Evolutionary conservation across 2,113 vertebrate species (phyloP), one percentile per base, ranked within the genome.

Genomic region (Myocastor coypus): DNA sequence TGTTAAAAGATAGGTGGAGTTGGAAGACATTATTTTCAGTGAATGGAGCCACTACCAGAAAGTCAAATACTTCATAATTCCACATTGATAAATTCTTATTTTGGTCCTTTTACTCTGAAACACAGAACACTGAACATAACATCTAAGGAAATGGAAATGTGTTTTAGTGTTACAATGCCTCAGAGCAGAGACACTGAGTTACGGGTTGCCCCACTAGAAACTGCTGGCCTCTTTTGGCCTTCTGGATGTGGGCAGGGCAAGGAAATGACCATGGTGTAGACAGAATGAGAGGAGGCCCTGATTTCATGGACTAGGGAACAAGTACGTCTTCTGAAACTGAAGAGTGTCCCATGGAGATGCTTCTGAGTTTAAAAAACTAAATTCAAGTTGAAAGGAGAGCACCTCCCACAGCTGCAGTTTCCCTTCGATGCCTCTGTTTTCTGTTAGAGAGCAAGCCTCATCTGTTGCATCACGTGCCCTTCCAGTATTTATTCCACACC

Each of bases 321-420:
- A 26, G 24, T 28, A 3, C 16, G 7, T 77, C 26, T 77, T 46
- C 42, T 32, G 75, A 50, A 46, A 30, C 28, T 19, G 1, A 32
- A 26, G 11, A 8, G 30, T 50, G 0, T 24, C 34, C 50, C 16
- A 11, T 57, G 69, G 66, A 87, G 96, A 96, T 22, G 0, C 2
- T 95, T 87, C 26, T 71, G 68, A 66, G 57, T 61, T 87, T 0
- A 95, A 94, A 91, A 83, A 80, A 52, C 10, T 75, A 68, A 88
- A 63, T 93, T 84, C 78, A 77, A 73, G 5, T 7, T 87, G 32
- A 73, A 86, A 94, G 34, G 64, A 52, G 78, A 85, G 22, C 77
- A 77, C 75, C 73, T 68, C 50, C 26, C 34, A 24, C 13, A 7
- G 57, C 12, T 64, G 1, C 32, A 42, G 40, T 85, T 96, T 95